Evolutionary conservation across 2,113 vertebrate species (phyloP).

Genomic region (Reinhardtius hippoglossoides): DNA sequence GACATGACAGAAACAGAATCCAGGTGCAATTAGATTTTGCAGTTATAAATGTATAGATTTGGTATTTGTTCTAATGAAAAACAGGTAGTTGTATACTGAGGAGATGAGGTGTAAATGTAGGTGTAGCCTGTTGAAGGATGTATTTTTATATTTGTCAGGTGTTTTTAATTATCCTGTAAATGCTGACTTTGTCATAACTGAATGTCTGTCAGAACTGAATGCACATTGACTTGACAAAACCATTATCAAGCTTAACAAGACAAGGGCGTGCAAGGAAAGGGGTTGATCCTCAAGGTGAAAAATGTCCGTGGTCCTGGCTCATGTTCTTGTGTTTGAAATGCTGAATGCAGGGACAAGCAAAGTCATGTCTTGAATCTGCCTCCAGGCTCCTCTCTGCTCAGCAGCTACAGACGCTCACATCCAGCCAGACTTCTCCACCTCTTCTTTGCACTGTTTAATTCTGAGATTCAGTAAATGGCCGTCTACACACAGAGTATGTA

Average conservation of each 20-base stretch:
- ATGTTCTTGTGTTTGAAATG: conserved; percentile 5
- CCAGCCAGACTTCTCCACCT: background rate
- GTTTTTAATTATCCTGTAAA: no score
- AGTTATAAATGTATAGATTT: no score
- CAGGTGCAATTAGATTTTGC: no score
- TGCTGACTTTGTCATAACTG: background rate
- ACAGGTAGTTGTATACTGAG: no score
- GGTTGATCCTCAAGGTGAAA: background rate
- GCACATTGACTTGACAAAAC: conserved; percentile 38
- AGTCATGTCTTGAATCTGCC: conserved; percentile 43
- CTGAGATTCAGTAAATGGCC: no score
- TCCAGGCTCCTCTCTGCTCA: conserved; percentile 15
- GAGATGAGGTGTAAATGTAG: background rate
- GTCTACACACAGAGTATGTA: background rate
- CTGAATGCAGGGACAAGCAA: conserved; percentile 44
- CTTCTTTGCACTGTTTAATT: background rate
- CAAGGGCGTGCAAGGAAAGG: conserved; percentile 18
- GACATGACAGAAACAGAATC: no score
- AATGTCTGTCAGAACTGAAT: background rate
- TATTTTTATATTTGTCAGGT: background rate
- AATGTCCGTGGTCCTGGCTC: background rate
- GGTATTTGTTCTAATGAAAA: no score
- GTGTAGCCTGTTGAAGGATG: background rate
- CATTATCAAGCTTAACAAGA: conserved; percentile 16
- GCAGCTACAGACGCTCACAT: background rate